phyloP scores from a whole-genome alignment of 2,888 invertebrate genomes.

The Synanthedon vespiformis region DNA sequence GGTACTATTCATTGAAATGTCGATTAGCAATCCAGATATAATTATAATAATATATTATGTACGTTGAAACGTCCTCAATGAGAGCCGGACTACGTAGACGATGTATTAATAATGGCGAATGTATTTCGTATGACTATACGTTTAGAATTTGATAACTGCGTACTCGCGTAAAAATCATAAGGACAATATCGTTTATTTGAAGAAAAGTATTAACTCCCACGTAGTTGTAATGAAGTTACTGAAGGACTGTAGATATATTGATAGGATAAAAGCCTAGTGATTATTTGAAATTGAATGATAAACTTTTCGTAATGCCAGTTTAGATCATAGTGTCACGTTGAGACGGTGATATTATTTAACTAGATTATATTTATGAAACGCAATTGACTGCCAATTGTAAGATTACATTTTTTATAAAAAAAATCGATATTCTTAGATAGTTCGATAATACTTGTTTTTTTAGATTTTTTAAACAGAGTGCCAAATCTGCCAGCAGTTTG shows the following conservation, averaged over 20 bases:
- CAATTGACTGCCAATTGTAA: conserved; percentile 70
- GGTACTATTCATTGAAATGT: conserved; percentile 42
- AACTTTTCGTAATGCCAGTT: conserved; percentile 49
- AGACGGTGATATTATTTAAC: conserved; percentile 57
- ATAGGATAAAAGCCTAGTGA: conserved; percentile 40
- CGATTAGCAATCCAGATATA: conserved; percentile 38
- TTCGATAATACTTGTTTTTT: conserved; percentile 52
- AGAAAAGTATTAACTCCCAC: conserved; percentile 50
- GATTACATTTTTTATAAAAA: conserved; percentile 49
- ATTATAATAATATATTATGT: conserved; percentile 31
- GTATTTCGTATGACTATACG: conserved; percentile 50
- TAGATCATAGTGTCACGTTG: conserved; percentile 42
- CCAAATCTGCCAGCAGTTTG: conserved; percentile 33
- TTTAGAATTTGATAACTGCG: conserved; percentile 64
- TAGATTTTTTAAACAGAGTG: conserved; percentile 56
- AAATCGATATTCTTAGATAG: conserved; percentile 60
- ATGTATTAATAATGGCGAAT: conserved; percentile 39
- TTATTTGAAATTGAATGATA: conserved; percentile 26
- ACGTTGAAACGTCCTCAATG: conserved; percentile 57
- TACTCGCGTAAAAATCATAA: conserved; percentile 67
- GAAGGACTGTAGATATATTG: conserved; percentile 55
- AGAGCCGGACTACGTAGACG: conserved; percentile 54
- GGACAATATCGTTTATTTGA: conserved; percentile 68
- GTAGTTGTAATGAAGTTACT: conserved; percentile 41
- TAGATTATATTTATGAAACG: conserved; percentile 49